Base-by-base conservation (phyloP, 1,140 invertebrate genomes). In the Nomia melanderi region DNA sequence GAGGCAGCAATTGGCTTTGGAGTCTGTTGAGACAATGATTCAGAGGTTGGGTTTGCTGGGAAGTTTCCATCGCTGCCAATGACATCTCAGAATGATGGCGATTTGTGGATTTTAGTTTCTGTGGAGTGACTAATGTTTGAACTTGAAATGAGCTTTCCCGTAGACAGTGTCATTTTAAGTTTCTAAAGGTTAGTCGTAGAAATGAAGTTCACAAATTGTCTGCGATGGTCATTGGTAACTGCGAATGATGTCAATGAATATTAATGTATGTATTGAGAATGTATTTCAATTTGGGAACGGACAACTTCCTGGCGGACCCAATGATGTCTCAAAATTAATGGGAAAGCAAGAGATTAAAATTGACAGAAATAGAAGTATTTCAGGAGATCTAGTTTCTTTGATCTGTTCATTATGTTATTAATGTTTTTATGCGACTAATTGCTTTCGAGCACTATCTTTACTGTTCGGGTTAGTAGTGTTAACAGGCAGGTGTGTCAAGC, bases 341-440 rank as follows among this genome's bases (percentile, higher is more conserved):
- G 39, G 25, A 63, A 65, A 65, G 12, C 1, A n/a, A 8, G 20
- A 57, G 29, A 5, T 14, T 44, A 25, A 17, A 29, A 44, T 25
- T 29, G n/a, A 31, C 7, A 39, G 12, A 39, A 17, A 29, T 14
- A 70, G 23, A 20, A 39, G 1, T 7, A 79, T 39, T 53, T 70
- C 33, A 65, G 31, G 70, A 64, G 14, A 11, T 60, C 57, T n/a
- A 33, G n/a, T 17, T 60, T 60, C 39, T 31, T 41, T 63, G 72
- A 62, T 12, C 72, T 76, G 31, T 81, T 73, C 27, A 12, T 72
- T 53, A 50, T 8, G n/a, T n/a, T 50, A 50, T n/a, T 50, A 62
- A 62, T 78, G 62, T 57, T 69, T 27, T 67, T 66, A 59, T 69
- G 47, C 36, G 33, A 41, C 25, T 57, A 36, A 62, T 70, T 70